Evolutionary conservation across 2,888 invertebrate species (phyloP).

Genomic region (Drosophila kokeensis): DNA sequence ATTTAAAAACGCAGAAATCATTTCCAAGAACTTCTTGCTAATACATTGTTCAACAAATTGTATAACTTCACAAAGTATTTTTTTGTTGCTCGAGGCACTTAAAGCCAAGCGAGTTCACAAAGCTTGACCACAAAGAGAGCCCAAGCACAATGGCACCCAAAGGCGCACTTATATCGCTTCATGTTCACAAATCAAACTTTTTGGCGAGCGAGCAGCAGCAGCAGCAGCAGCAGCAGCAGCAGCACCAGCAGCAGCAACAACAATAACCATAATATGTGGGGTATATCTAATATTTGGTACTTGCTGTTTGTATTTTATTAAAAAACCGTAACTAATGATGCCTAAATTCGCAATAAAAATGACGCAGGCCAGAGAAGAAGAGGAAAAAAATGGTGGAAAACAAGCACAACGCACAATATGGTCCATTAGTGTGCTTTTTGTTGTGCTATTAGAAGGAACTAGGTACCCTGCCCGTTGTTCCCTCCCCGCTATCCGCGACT

Average conservation of each 20-base stretch:
- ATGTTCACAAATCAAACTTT: slow-evolving; percentile 78
- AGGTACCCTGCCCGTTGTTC: slow-evolving; percentile 23
- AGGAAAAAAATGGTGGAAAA: slow-evolving; percentile 6
- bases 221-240: not conserved
- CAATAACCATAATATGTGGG: slow-evolving; percentile 13
- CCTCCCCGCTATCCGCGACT: slow-evolving; percentile 2
- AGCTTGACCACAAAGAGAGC: slow-evolving; percentile 71
- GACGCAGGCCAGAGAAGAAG: slow-evolving; percentile 43
- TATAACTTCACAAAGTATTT: slow-evolving; percentile 63
- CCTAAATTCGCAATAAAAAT: slow-evolving; percentile 81
- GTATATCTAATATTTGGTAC: slow-evolving; percentile 53
- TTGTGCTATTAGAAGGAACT: slow-evolving; percentile 66
- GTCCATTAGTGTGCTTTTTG: slow-evolving; percentile 78
- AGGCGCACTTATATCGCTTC: slow-evolving; percentile 74
- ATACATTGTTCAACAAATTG: slow-evolving; percentile 67
- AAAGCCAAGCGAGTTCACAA: slow-evolving; percentile 53
- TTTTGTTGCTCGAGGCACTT: slow-evolving; percentile 55
- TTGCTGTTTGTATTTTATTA: slow-evolving; percentile 76
- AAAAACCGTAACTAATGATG: slow-evolving; percentile 81
- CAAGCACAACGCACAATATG: slow-evolving; percentile 73
- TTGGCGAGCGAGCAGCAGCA: slow-evolving; percentile 5
- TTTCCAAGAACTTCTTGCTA: slow-evolving; percentile 62
- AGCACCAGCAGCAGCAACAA: not conserved
- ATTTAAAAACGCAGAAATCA: slow-evolving; percentile 57
- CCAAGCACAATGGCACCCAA: slow-evolving; percentile 72